These are phyloP conservation scores for Palythoa grandiflora DNA, from an alignment of 92 coral and sea anemone species.

Conservation along the genomic window DNA sequence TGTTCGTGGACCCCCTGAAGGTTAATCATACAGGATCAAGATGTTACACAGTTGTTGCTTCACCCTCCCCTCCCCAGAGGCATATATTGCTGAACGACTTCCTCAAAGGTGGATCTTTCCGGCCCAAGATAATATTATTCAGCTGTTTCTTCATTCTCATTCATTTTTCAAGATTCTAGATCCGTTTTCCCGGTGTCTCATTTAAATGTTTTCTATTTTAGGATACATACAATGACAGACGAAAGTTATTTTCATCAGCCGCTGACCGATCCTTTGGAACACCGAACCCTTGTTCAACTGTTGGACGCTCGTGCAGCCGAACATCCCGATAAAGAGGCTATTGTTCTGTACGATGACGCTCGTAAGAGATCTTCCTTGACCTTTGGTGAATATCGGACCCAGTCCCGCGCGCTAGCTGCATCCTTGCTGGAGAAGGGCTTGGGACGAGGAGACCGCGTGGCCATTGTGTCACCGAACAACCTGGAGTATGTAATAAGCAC, in stretches of 20 bases:
- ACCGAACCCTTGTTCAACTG: conserved; percentile 52
- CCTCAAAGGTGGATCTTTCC: no score
- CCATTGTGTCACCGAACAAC: conserved; percentile 52
- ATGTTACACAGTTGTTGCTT: no score
- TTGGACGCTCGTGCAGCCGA: conserved; percentile 34
- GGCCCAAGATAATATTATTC: no score
- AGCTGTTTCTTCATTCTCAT: no score
- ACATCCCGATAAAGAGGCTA: conserved; percentile 47
- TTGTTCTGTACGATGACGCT: conserved; percentile 37
- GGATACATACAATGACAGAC: neutral
- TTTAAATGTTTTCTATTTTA: no score
- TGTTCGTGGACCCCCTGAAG: no score
- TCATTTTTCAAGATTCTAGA: no score
- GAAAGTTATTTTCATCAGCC: conserved; percentile 52
- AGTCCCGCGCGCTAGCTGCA: conserved; percentile 58
- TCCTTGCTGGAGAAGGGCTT: conserved; percentile 51
- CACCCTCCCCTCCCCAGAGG: no score
- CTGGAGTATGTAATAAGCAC: conserved; percentile 49
- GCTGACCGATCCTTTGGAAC: conserved; percentile 51
- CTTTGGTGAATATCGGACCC: conserved; percentile 32
- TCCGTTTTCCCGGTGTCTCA: neutral
- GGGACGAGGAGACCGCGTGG: conserved; percentile 61
- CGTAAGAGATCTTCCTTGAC: conserved; percentile 46
- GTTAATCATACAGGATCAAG: no score
- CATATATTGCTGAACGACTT: no score